These are phyloP conservation scores for Plutomurus gul DNA, from an alignment of 1,140 invertebrate species.

Conservation along the genomic window DNA sequence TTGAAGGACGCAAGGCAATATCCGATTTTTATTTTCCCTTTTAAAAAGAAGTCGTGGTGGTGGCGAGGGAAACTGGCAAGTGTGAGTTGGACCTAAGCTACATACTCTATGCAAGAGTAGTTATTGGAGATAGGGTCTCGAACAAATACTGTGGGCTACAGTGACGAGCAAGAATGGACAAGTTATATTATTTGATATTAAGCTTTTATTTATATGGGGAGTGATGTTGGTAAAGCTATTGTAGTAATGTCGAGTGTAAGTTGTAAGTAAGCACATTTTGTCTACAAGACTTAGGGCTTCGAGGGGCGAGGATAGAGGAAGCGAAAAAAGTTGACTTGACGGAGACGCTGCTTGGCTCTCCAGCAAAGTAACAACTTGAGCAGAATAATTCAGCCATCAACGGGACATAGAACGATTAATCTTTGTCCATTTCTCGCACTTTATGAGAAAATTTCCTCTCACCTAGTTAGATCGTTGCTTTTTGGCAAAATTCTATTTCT, in stretches of 20 bases:
- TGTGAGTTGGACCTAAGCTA: background rate
- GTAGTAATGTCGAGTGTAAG: background rate
- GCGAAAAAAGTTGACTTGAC: slow-evolving; percentile 35
- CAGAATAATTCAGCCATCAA: slow-evolving; percentile 55
- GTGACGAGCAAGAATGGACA: background rate
- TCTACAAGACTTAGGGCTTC: slow-evolving; percentile 16
- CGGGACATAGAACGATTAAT: slow-evolving; percentile 54
- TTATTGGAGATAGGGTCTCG: too few relatives aligned
- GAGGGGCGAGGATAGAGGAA: slow-evolving; percentile 2
- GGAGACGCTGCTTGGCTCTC: slow-evolving; percentile 26
- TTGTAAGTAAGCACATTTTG: background rate
- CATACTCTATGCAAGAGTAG: too few relatives aligned
- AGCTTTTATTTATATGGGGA: background rate
- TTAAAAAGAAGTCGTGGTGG: background rate
- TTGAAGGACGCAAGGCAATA: background rate
- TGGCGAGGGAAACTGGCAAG: slow-evolving; percentile 11
- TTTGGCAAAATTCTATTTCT: background rate
- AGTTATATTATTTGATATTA: slow-evolving; percentile 12
- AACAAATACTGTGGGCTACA: background rate
- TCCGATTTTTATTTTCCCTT: background rate
- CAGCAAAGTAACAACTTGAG: slow-evolving; percentile 54
- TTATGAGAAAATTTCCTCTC: slow-evolving; percentile 54
- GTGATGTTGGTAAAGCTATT: background rate
- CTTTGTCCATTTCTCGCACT: slow-evolving; percentile 55
- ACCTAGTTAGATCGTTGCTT: slow-evolving; percentile 2